phyloP scores from a whole-genome alignment of 2,113 vertebrate species.

The Cebus imitator region DNA sequence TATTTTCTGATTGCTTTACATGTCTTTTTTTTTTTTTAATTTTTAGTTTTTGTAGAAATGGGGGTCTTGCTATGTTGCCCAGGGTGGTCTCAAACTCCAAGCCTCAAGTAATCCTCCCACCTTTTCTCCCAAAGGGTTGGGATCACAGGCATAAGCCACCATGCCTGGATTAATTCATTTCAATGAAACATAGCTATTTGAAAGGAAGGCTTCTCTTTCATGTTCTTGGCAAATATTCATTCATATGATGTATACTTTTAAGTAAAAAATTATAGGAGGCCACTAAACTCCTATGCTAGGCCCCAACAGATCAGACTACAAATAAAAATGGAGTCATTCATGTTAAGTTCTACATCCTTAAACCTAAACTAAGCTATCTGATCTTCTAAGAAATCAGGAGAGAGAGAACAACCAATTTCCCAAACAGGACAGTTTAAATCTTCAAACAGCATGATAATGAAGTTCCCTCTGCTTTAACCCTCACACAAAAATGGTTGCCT shows the following conservation, averaged over 20 bases:
- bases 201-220: not conserved
- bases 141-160: too few species aligned
- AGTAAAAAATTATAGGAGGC: not conserved
- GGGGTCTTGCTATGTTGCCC: too few species aligned
- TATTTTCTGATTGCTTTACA: not conserved
- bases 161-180: not conserved
- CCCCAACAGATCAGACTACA: not conserved
- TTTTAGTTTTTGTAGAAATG: too few species aligned
- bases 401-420: not conserved
- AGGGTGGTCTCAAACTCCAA: too few species aligned
- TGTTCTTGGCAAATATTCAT: not conserved
- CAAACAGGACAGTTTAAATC: not conserved
- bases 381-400: not conserved
- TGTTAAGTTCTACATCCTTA: not conserved
- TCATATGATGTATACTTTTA: not conserved
- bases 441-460: not conserved
- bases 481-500: not conserved
- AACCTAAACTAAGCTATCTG: not conserved
- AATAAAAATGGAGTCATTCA: not conserved
- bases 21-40: not conserved
- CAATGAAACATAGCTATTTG: not conserved
- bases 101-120: too few species aligned
- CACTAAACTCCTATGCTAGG: not conserved
- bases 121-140: too few species aligned
- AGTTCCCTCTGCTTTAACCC: not conserved